Percentiles rank a stretch among this genome's conserved stretches.
phyloP scores from a whole-genome alignment of 1,140 invertebrate species.

The Diprion similis region DNA sequence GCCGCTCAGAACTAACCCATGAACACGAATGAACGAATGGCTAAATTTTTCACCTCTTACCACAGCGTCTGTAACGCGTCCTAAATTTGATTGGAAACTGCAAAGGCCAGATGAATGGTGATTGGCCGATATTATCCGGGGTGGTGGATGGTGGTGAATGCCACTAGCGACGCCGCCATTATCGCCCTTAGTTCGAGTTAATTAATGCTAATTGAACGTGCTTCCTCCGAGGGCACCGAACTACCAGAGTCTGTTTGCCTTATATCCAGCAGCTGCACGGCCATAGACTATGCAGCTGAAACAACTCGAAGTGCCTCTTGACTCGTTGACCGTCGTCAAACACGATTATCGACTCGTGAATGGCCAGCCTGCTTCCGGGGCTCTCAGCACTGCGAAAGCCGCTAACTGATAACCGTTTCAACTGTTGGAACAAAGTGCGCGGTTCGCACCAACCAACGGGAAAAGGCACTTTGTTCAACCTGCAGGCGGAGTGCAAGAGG shows the following conservation, averaged over 20 bases:
- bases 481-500: too few species aligned
- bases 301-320: background rate
- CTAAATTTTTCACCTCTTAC: too few species aligned
- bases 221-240: background rate
- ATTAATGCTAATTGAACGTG: conserved; percentile 5
- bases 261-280: background rate
- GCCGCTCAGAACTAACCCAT: too few species aligned
- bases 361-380: background rate
- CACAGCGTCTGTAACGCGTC: too few species aligned
- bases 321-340: background rate
- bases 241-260: background rate
- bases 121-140: background rate
- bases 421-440: background rate
- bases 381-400: background rate
- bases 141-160: background rate
- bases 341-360: background rate
- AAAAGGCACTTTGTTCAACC: too few species aligned
- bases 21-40: too few species aligned
- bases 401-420: conserved; percentile 2
- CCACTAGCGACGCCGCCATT: background rate
- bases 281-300: too few species aligned
- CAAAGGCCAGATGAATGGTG: background rate
- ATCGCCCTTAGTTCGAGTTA: background rate
- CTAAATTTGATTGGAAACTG: background rate
- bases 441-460: too few species aligned